phyloP scores from a whole-genome alignment of 2,113 vertebrate species.

The Sylvilagus bachmani region DNA sequence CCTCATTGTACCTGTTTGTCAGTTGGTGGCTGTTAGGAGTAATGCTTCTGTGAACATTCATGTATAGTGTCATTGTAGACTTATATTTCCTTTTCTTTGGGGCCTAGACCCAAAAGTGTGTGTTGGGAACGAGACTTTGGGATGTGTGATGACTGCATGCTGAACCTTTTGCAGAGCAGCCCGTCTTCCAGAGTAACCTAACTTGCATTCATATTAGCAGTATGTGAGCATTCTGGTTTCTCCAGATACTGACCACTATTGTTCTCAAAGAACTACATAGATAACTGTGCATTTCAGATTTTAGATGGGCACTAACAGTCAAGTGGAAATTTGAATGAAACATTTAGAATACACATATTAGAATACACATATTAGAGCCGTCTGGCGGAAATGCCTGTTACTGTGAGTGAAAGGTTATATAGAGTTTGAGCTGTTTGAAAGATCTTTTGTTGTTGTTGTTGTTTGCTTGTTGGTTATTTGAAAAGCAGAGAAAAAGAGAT shows the following conservation, averaged over 20 bases:
- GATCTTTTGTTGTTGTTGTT: background rate
- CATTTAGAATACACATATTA: background rate
- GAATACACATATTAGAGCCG: background rate
- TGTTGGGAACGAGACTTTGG: conserved; percentile 22
- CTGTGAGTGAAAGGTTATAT: background rate
- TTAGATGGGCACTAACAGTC: background rate
- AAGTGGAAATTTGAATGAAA: conserved; percentile 17
- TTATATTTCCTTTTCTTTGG: background rate
- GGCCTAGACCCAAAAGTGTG: background rate
- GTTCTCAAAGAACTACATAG: background rate
- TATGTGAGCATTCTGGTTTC: conserved; percentile 14
- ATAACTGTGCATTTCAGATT: conserved; percentile 14
- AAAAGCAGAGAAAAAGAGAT: too few relatives aligned
- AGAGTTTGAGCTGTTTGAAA: background rate
- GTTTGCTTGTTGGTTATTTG: too few relatives aligned
- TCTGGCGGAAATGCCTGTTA: conserved; percentile 8
- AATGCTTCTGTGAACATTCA: background rate
- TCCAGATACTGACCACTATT: background rate
- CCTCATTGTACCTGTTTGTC: conserved; percentile 17
- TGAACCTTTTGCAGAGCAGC: conserved; percentile 41
- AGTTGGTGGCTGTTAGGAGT: conserved; percentile 1
- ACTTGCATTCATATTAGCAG: background rate
- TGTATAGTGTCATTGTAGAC: conserved; percentile 1
- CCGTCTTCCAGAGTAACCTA: background rate
- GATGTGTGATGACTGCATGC: background rate